Evolutionary conservation across 2,888 invertebrate genomes (phyloP), one percentile per base, ranked within the genome.

Genomic region (Desoria tigrina): DNA sequence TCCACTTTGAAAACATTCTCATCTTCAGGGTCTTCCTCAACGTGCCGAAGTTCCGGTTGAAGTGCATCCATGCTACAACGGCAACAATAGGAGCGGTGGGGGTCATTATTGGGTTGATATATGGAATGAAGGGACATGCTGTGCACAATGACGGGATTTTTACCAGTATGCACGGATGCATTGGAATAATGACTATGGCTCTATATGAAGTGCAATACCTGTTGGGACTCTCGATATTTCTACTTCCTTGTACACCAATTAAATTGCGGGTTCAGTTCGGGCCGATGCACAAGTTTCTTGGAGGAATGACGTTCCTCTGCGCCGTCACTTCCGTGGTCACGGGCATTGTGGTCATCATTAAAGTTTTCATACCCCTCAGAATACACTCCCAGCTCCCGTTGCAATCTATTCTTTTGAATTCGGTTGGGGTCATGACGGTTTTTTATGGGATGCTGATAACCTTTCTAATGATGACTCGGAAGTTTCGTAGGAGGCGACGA

Each of bases 221-320:
- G 4, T 27, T 16, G 16, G 27, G 32, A 32, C n/a, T 54, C 26
- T 4, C 18, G 3, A 32, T 28, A 16, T 32, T 32, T n/a, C n/a
- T 54, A 6, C 54, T 54, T 27, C 54, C 54, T 11, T 54, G 7
- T 18, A 16, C 37, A 11, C 28, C 32, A 6, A 4, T 54, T 3
- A 4, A 6, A 16, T 3, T 54, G 6, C 4, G 21, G 26, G 37
- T n/a, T 16, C 11, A 27, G n/a, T 54, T 54, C 7, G 18, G 6
- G 4, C 54, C 54, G 7, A 16, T 32, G 3, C 54, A 54, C 32
- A 54, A 54, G 54, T 54, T 54, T 21, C 7, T 54, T 14, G 54
- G 54, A 18, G 32, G 54, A 28, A 11, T 21, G 18, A 21, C 26
- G 6, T 32, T 28, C 26, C 18, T 54, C 7, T 18, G 18, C 32